Base-by-base conservation (phyloP, 2,888 invertebrate genomes). In the Tenthredo scrophulariae region DNA sequence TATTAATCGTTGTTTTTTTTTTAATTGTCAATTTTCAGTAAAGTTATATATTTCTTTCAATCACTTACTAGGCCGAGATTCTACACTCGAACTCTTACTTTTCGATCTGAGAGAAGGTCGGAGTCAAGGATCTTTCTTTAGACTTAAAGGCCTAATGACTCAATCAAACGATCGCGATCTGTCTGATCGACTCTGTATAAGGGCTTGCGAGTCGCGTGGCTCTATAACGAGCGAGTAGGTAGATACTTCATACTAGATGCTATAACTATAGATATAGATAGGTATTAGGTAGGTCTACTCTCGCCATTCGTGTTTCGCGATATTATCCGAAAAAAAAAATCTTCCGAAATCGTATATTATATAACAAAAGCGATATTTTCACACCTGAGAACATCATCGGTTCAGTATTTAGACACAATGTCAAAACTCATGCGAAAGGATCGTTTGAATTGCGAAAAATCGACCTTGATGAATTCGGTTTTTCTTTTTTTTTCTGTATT, bases 141-240 rank as follows among this genome's bases (percentile, higher is more conserved):
- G 90, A 90, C 91, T 18, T 29, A 13, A 33, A 33, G 91, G 92
- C 83, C 92, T 92, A 91, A 92, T 90, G 90, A 88, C 91, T 90
- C 90, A 91, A 92, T 92, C 91, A 89, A 6, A 54, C 89, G 90
- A 91, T 91, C 90, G 87, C 86, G 89, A 67, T 83, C 43, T 70
- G 85, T 86, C 87, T 90, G 90, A 91, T 91, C 88, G 88, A 92
- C 90, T 89, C 91, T 91, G 90, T 92, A 91, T 91, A 91, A 92
- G 91, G 91, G 90, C 88, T 87, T 86, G 87, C 87, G 88, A 87
- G 88, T 88, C 88, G 89, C 90, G 90, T 91, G 91, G 91, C 89
- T 88, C 89, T 89, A 90, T 90, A 91, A 86, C 85, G 89, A 90
- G 15, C 33, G 6, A 37, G 9, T 58, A 58, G n/a, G 37, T 40